phyloP scores from a whole-genome alignment of 2,888 invertebrate species.

The Ptilodon capucinus region DNA sequence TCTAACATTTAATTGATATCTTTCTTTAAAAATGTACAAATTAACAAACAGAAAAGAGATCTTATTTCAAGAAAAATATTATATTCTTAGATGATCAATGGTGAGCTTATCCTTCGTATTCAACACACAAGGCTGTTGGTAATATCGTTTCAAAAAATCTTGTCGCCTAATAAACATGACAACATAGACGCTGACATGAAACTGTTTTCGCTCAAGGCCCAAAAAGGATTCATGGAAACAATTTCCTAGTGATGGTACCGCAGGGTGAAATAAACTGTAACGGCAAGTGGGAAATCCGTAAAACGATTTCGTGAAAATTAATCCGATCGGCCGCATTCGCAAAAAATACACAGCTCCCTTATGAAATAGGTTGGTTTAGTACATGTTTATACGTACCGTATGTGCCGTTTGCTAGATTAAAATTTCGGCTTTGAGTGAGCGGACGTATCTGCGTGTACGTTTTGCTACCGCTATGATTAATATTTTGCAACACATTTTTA shows the following conservation, averaged over 20 bases:
- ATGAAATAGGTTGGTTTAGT: constrained; percentile 27
- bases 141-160: no score
- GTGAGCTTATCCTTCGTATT: no score
- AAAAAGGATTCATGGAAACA: constrained; percentile 68
- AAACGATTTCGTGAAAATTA: constrained; percentile 76
- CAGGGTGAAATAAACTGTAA: constrained; percentile 75
- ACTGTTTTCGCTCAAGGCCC: constrained; percentile 49
- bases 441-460: neutral
- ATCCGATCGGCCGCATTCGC: constrained; percentile 60
- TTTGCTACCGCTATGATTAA: neutral
- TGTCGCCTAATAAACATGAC: constrained; percentile 27
- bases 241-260: constrained; percentile 75
- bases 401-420: constrained; percentile 22
- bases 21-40: no score
- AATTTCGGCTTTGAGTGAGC: constrained; percentile 18
- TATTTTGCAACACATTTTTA: neutral
- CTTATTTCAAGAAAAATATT: no score
- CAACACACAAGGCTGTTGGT: no score
- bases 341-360: constrained; percentile 30
- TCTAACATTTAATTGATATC: no score
- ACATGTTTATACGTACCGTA: constrained; percentile 18
- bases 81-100: no score
- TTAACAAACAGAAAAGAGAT: no score
- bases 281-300: constrained; percentile 69
- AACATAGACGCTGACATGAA: constrained; percentile 23